Evolutionary conservation across 2,888 invertebrate species (phyloP), one percentile per base, ranked within the genome.

Genomic region (Andricus curvator): DNA sequence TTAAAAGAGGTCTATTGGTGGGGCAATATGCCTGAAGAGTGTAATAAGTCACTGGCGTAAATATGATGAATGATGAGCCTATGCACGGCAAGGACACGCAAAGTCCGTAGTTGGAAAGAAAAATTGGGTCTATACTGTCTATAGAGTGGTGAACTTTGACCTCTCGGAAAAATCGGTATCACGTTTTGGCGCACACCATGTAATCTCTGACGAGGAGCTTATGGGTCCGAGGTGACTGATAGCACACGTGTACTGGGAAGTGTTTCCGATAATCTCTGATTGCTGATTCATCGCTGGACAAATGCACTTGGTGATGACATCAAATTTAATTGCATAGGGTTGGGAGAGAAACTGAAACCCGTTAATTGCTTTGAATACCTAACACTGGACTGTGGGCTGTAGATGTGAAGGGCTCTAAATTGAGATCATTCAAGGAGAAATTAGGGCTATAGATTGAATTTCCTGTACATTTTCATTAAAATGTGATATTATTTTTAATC

Each of bases 111-210:
- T 62, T 25, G 62, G 29, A 56, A 44, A 80, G 44, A 41, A 66
- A 20, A 67, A 77, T 48, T 17, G 15, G 48, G 4, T 48, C 48
- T 48, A 51, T 41, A 62, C 41, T 13, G 56, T 37, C 37, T 65
- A 6, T 15, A 76, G 15, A 11, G 22, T 56, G 22, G 22, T 44
- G 86, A 86, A 84, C 88, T 88, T 84, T 83, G 87, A 87, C 86
- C 86, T 80, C 77, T 41, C 66, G 33, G 68, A 67, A 78, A 88
- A 84, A 85, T 80, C 68, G 2, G n/a, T 51, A 33, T 74, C 29
- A 6, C 29, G 20, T 8, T 68, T 48, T 74, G 74, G 20, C 13
- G 56, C 20, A 48, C 8, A 29, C 9, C 11, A 74, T 74, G 74
- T 74, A 56, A 74, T 74, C 74, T 74, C n/a, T 74, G 68, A 68